phyloP scores from a whole-genome alignment of 2,888 invertebrate genomes.

The Arctia plantaginis region DNA sequence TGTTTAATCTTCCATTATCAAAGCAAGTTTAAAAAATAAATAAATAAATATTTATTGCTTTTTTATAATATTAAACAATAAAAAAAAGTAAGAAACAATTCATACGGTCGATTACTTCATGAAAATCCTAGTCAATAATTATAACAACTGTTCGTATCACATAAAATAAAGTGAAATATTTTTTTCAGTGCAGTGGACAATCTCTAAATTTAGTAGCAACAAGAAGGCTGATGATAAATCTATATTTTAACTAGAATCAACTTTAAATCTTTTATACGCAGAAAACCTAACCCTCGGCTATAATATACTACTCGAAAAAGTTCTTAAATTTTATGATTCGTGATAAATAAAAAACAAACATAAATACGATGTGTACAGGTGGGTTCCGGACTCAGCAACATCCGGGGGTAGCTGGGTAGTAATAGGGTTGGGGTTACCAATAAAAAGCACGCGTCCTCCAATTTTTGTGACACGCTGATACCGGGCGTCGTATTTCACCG shows the following conservation, averaged over 20 bases:
- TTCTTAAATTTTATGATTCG: slow-evolving; percentile 27
- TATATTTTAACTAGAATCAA: not conserved
- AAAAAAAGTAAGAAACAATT: not conserved
- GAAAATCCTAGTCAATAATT: no score
- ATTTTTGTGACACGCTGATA: slow-evolving; percentile 75
- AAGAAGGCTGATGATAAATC: not conserved
- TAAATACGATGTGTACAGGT: slow-evolving; percentile 59
- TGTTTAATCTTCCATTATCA: no score
- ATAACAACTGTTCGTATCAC: not conserved
- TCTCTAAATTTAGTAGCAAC: not conserved
- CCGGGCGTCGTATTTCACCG: slow-evolving; percentile 70
- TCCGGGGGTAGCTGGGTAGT: slow-evolving; percentile 22
- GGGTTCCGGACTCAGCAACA: slow-evolving; percentile 51
- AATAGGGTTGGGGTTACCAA: slow-evolving; percentile 47
- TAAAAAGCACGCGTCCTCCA: slow-evolving; percentile 73
- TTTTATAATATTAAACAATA: no score
- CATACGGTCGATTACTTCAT: not conserved
- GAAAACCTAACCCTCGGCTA: not conserved
- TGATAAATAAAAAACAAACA: slow-evolving; percentile 39
- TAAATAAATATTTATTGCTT: no score
- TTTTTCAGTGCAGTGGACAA: not conserved
- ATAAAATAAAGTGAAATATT: not conserved
- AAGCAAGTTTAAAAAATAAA: no score
- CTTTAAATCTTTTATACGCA: not conserved
- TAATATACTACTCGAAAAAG: slow-evolving; percentile 11